Evolutionary conservation across 1,140 invertebrate species (phyloP), one percentile per base, ranked within the genome.

Genomic region (Pogonomyrmex californicus): DNA sequence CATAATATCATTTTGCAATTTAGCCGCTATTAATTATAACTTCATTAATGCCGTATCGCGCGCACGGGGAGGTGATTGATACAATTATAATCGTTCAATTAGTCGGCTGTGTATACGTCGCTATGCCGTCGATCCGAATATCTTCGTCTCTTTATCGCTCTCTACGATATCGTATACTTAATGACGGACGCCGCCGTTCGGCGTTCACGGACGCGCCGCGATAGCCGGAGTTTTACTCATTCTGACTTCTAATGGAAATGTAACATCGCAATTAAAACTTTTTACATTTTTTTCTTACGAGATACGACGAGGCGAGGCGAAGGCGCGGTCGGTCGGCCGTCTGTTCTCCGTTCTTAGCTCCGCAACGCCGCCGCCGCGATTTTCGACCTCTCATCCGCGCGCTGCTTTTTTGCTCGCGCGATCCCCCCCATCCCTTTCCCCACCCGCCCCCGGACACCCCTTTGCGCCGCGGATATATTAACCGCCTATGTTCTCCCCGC

Each of bases 1-100:
- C 54, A 68, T 83, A 83, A 83, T 83, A 83, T 83, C 79, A 83
- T 75, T 83, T 83, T 75, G 79, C 79, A 83, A 83, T 83, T 83
- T 83, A 75, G 79, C 79, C 68, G 68, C 56, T 83, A 83, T 83
- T 83, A 83, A 83, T 83, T 83, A 83, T 83, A 83, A 83, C 79
- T 83, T 83, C 79, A 83, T 83, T 83, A 83, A 83, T 83, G 79
- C 79, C 54, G 56, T 73, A 73, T 83, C 68, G 79, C 54, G 70
- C 51, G 79, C 65, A 30, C 65, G 38, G 66, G 51, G 33, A 47
- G 66, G 54, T 83, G 79, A 83, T 75, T 83, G 79, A 83, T 83
- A 83, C 79, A 83, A 83, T 83, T 73, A 75, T 83, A 83, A 83
- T 83, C 68, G 79, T 83, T 49, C 68, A 83, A 83, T 83, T 83